Conservation (phyloP, 2,888 invertebrate genomes). For the Electrophaes corylata region DNA sequence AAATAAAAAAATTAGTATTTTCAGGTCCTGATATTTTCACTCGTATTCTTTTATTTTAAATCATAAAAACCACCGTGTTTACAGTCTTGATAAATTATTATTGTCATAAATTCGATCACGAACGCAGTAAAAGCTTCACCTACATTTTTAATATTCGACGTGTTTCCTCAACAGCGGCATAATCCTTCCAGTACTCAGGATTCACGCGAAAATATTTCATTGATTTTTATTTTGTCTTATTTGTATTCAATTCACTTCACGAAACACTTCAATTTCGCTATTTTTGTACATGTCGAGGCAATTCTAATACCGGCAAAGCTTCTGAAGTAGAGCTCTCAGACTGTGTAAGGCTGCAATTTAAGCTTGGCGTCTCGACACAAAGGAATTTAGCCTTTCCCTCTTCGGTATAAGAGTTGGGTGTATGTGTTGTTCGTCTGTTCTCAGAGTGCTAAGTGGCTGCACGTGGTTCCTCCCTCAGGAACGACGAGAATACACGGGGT, state of each 20-base stretch:
- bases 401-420: conserved; percentile 52
- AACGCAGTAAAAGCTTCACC: conserved; percentile 46
- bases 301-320: conserved; percentile 75
- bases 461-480: conserved; percentile 71
- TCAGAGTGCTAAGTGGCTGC: conserved; percentile 77
- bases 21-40: conserved; percentile 40
- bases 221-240: conserved; percentile 53
- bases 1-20: conserved; percentile 50
- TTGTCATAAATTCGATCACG: conserved; percentile 47
- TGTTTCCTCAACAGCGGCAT: conserved; percentile 37
- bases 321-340: conserved; percentile 74
- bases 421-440: conserved; percentile 59
- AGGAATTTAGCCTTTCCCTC: conserved; percentile 64
- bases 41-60: conserved; percentile 37
- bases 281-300: conserved; percentile 77
- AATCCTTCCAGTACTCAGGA: conserved; percentile 33
- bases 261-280: conserved; percentile 72
- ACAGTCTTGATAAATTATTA: conserved; percentile 49
- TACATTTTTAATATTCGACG: conserved; percentile 46
- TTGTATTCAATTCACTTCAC: conserved; percentile 66
- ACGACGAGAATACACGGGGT: conserved; percentile 63
- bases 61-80: conserved; percentile 41
- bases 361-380: conserved; percentile 51
- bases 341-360: conserved; percentile 68
- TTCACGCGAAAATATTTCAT: conserved; percentile 45